Evolutionary conservation across 2,113 vertebrate species (phyloP), one percentile per base, ranked within the genome.

Genomic region (Axis porcinus): DNA sequence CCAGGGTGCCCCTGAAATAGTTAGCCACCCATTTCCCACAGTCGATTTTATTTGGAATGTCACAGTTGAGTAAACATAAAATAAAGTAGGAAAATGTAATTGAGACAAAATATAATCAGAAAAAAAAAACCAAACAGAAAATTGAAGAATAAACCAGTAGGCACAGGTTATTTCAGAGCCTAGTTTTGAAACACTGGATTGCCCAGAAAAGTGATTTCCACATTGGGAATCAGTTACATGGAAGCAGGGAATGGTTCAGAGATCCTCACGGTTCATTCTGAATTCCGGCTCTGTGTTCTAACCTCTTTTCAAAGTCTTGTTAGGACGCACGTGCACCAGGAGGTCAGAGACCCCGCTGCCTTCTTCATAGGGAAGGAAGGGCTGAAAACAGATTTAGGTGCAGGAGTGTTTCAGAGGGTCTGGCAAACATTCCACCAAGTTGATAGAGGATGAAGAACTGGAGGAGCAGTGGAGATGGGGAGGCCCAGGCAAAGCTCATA

Each of bases 401-500:
- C 52, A 7, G 7, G 28, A 7, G 43, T 11, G 55, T 7, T 78
- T 14, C 0, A 2, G 1, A 16, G 27, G 36, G 27, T 33, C 45
- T 3, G 14, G 14, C 45, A 14, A 43, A 10, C 25, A 2, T 14
- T 27, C 8, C 2, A 16, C 33, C 25, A 55, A 36, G n/a, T 2
- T 9, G 74, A 33, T 0, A 28, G 5, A 11, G 5, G 40, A 50
- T 1, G 13, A n/a, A 30, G 57, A 10, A 8, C 2, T 0, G 0
- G 54, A 14, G 12, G 30, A 2, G 5, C 2, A 0, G 8, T 1
- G 11, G 47, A 28, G 21, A 19, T 0, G 0, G 13, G 62, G 36
- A 33, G 60, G 11, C 19, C 19, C 4, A 33, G 45, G 17, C 67
- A 7, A 50, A 13, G 25, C 23, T 54, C 17, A 5, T 5, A 43